Base-by-base conservation (phyloP, 2,888 invertebrate species). In the Cylindroiulus punctatus region DNA sequence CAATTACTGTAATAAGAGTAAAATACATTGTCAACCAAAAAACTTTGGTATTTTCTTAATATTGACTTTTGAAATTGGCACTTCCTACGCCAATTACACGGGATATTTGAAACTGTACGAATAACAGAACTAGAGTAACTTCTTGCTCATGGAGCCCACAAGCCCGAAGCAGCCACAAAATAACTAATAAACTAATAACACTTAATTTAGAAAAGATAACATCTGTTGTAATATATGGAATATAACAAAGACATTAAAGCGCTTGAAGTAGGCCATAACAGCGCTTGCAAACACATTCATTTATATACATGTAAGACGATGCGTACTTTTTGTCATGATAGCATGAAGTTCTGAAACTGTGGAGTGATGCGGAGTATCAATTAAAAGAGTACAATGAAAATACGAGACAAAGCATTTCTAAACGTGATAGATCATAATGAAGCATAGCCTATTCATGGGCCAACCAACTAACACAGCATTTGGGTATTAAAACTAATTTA, bases 231-330 rank as follows among this genome's bases (percentile, higher is more conserved):
- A 14, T 76, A 76, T 8, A 76, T 76, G 14, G 26, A 30, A 26
- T 14, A 76, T 76, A 76, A 76, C 1, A 26, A 4, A 65, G 76
- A 30, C 30, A 76, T 76, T 14, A 76, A 76, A 76, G 26, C 0
- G 76, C 26, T 26, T 76, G 14, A 30, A 76, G 76, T 30, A 76
- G 30, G 76, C 12, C 76, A 76, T 76, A 30, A 76, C 14, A 30
- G 76, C 76, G 76, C 76, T 76, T 26, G 30, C 76, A 76, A 76
- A 76, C 76, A 30, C 76, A 30, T 76, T 76, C 30, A 76, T 76
- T 76, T 76, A 14, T 30, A 76, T 30, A 3, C 65, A 30, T 36
- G 36, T 36, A 36, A 2, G 36, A 76, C 76, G 30, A 76, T 76
- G 76, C 22, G 65, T 10, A 65, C 26, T 65, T 65, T 65, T 26